Conservation (phyloP, 2,888 invertebrate species). For the Drosophila lutescens region DNA sequence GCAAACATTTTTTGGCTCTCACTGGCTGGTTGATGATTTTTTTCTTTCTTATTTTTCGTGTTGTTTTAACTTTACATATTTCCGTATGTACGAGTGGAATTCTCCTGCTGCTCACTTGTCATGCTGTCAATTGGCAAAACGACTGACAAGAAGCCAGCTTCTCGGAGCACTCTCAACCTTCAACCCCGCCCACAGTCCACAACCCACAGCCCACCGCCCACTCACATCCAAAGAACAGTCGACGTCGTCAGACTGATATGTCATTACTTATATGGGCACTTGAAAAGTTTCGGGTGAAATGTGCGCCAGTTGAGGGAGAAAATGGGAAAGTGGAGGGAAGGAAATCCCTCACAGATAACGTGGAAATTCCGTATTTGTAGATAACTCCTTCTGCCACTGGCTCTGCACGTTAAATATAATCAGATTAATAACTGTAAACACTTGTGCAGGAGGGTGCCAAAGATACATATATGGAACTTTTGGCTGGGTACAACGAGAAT, state of each 20-base stretch:
- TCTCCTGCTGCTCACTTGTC: constrained; percentile 79
- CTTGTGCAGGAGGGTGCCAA: constrained; percentile 42
- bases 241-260: constrained; percentile 62
- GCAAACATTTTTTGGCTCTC: constrained; percentile 47
- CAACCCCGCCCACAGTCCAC: constrained; percentile 12
- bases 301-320: constrained; percentile 23
- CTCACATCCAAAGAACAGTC: constrained; percentile 17
- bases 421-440: constrained; percentile 76
- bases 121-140: constrained; percentile 73
- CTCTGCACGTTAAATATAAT: constrained; percentile 62
- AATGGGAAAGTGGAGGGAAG: neutral
- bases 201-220: constrained; percentile 1
- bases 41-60: constrained; percentile 16
- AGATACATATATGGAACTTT: constrained; percentile 27
- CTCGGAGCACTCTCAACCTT: constrained; percentile 29
- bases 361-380: constrained; percentile 18
- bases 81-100: constrained; percentile 69
- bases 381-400: constrained; percentile 13
- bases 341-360: constrained; percentile 26
- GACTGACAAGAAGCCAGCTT: constrained; percentile 49
- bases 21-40: constrained; percentile 20
- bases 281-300: constrained; percentile 72
- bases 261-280: constrained; percentile 71
- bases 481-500: constrained; percentile 33
- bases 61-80: constrained; percentile 59